phyloP scores from a whole-genome alignment of 1,140 invertebrate species.

The Macrostomum lignano region DNA sequence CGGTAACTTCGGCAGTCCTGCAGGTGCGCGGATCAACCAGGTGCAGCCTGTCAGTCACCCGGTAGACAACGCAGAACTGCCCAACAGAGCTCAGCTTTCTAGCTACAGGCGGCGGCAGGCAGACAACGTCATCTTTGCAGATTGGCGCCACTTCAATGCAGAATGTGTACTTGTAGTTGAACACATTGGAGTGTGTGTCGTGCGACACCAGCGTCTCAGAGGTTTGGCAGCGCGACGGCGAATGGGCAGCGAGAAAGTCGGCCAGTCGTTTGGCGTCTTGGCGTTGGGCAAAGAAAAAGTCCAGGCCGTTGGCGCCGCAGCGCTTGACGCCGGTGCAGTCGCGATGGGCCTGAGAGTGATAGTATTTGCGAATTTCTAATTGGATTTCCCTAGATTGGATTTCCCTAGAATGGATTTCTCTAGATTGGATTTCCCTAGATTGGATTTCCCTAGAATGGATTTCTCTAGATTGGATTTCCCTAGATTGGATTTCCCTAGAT shows the following conservation, averaged over 20 bases:
- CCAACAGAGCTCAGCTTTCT: conserved; percentile 67
- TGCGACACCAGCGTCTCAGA: conserved; percentile 87
- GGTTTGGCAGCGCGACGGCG: conserved; percentile 40
- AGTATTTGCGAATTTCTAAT: too few relatives aligned
- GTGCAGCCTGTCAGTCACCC: conserved; percentile 60
- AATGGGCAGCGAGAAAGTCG: conserved; percentile 42
- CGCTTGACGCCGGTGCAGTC: conserved; percentile 75
- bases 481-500: too few relatives aligned
- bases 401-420: too few relatives aligned
- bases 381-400: too few relatives aligned
- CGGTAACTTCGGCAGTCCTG: conserved; percentile 43
- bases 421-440: too few relatives aligned
- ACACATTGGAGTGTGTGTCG: conserved; percentile 78
- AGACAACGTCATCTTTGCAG: conserved; percentile 77
- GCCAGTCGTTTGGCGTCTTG: conserved; percentile 72
- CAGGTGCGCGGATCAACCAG: conserved; percentile 68
- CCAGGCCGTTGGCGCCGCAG: conserved; percentile 60
- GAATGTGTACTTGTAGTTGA: conserved; percentile 58
- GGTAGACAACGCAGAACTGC: conserved; percentile 55
- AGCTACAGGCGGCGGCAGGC: conserved; percentile 54
- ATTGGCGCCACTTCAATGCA: conserved; percentile 81
- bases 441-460: too few relatives aligned
- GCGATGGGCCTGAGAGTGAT: conserved; percentile 54
- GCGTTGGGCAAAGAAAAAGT: conserved; percentile 72
- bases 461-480: too few relatives aligned